Conservation (phyloP, 2,888 invertebrate species). For the Elmis aenea region DNA sequence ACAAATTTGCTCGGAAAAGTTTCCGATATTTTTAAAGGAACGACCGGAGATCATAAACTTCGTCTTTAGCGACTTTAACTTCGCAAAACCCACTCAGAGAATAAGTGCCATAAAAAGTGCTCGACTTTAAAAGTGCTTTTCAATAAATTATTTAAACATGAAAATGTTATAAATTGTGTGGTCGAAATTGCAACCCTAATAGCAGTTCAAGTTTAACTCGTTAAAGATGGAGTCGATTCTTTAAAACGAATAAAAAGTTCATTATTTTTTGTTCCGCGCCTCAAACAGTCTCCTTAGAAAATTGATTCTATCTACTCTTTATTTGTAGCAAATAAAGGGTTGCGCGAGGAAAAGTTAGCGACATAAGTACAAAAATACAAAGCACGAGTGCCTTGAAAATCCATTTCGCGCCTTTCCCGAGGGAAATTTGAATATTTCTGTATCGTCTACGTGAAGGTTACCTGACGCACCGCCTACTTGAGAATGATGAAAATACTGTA, state of each 20-base stretch:
- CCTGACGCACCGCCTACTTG: slow-evolving; percentile 36
- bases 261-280: slow-evolving; percentile 13
- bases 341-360: slow-evolving; percentile 8
- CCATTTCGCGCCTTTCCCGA: slow-evolving; percentile 38
- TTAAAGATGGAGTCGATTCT: slow-evolving; percentile 29
- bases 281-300: slow-evolving; percentile 3
- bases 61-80: slow-evolving; percentile 37
- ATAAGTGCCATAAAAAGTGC: slow-evolving; percentile 41
- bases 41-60: slow-evolving; percentile 38
- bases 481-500: slow-evolving; percentile 39
- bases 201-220: slow-evolving; percentile 28
- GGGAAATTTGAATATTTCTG: slow-evolving; percentile 45
- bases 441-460: slow-evolving; percentile 37
- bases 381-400: slow-evolving; percentile 35
- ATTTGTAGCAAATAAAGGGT: slow-evolving; percentile 7
- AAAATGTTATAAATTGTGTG: slow-evolving; percentile 40
- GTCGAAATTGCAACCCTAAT: slow-evolving; percentile 27
- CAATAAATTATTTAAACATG: slow-evolving; percentile 44
- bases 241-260: slow-evolving; percentile 17
- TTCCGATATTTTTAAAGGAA: slow-evolving; percentile 32
- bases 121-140: slow-evolving; percentile 42
- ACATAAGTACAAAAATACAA: slow-evolving; percentile 23
- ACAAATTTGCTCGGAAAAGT: slow-evolving; percentile 24
- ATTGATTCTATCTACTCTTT: slow-evolving; percentile 5
- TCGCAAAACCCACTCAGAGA: slow-evolving; percentile 32